Percentiles rank a stretch among this genome's conserved stretches.
Evolutionary conservation across 2,797 vertebrate species (phyloP).

Genomic region (Pelodytes ibericus): DNA sequence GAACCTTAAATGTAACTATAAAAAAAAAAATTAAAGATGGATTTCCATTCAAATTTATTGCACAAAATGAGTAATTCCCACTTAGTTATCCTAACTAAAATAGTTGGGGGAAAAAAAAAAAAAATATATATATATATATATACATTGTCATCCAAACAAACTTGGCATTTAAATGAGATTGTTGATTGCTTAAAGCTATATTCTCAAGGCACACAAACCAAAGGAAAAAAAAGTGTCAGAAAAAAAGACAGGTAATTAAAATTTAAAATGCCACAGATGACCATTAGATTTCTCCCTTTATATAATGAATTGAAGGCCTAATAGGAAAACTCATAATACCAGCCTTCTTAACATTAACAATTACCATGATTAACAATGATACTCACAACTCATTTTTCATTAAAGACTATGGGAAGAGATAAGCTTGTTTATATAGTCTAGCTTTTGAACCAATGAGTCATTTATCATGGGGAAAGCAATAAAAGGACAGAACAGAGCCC

Average conservation of each 20-base stretch:
- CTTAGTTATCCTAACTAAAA: too few species aligned
- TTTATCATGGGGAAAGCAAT: constrained; percentile 81
- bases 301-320: constrained; percentile 82
- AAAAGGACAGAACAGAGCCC: constrained; percentile 75
- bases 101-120: too few species aligned
- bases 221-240: constrained; percentile 51
- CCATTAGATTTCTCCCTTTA: constrained; percentile 69
- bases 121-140: too few species aligned
- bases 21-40: too few species aligned
- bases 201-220: constrained; percentile 54
- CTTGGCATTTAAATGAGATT: constrained; percentile 41
- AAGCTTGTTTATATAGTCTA: constrained; percentile 91
- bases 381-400: constrained; percentile 92
- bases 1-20: too few species aligned
- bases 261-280: constrained; percentile 65
- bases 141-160: constrained; percentile 31
- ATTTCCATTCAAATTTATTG: too few species aligned
- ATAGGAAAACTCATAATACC: constrained; percentile 80
- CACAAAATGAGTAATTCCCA: too few species aligned
- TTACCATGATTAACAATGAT: constrained; percentile 94
- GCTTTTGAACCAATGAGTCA: constrained; percentile 84
- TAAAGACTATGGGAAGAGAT: constrained; percentile 82
- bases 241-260: constrained; percentile 68
- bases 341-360: constrained; percentile 89
- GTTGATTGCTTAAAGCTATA: constrained; percentile 52